Evolutionary conservation across 2,797 vertebrate genomes (phyloP).

Genomic region (Pangasius larnaudii): DNA sequence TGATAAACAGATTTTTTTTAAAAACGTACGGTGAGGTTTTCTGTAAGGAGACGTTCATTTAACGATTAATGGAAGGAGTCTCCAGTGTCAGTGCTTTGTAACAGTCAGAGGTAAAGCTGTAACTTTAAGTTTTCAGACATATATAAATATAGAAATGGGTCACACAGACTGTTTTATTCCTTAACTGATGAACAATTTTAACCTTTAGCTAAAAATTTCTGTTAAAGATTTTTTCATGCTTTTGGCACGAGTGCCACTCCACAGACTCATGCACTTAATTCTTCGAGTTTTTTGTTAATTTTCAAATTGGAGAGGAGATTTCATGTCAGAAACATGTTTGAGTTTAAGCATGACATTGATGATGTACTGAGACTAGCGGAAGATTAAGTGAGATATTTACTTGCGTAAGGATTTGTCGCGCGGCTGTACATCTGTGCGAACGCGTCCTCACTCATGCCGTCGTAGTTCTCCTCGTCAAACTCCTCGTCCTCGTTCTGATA

Average conservation of each 20-base stretch:
- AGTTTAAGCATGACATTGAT: background rate
- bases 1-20: background rate
- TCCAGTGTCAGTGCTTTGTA: background rate
- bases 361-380: background rate
- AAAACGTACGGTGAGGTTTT: background rate
- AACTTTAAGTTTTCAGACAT: background rate
- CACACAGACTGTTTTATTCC: no score
- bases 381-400: conserved; percentile 70
- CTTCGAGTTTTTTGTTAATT: no score
- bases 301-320: no score
- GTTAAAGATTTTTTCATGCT: no score
- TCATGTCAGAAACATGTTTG: background rate
- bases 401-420: conserved; percentile 83
- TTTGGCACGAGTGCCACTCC: no score
- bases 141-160: no score
- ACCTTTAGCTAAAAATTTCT: no score
- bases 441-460: conserved; percentile 89
- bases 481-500: conserved; percentile 98
- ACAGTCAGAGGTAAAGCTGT: background rate
- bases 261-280: no score
- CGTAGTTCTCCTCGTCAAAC: conserved; percentile 93
- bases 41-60: background rate
- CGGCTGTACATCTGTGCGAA: conserved; percentile 92
- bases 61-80: background rate
- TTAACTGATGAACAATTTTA: no score